Evolutionary conservation across 2,888 invertebrate species (phyloP), one percentile per base, ranked within the genome.

Genomic region (Lepidochrysops patricia): DNA sequence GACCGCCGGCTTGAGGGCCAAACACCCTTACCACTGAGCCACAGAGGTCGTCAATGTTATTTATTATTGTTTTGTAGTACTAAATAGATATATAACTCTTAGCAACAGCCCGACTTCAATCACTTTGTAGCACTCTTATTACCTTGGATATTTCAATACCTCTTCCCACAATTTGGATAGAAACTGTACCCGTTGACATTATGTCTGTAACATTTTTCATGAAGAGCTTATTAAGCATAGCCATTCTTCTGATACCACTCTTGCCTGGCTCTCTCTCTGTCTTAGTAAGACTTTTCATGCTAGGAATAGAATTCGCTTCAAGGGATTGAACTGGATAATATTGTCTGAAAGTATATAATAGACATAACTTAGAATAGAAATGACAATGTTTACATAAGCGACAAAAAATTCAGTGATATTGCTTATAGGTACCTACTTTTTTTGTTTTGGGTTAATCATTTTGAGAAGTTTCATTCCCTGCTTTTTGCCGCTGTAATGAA

Each of bases 121-220:
- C n/a, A n/a, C n/a, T n/a, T n/a, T n/a, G n/a, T n/a, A 60, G 35
- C 48, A 32, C 27, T 37, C 54, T 13, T n/a, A 64, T 64, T 63
- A 93, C 94, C 71, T 91, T 90, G n/a, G 93, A 92, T 64, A 96
- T 91, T 84, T 96, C 94, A 66, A 95, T 90, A 7, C 93, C 92
- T 66, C 90, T 87, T 6, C 94, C 94, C 12, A 93, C 68, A 63
- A 95, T 82, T 57, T 90, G 80, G 57, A 90, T 80, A 1, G 93
- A 82, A 29, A 91, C 84, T 67, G 93, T 92, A 1, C 95, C 94
- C 0, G 94, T 94, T 1, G 94, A 92, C 91, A 96, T 91, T 32
- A 95, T 79, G 75, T 95, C 96, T 0, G 95, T 94, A 6, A 96
- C 92, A 62, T 94, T 89, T 68, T 92, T 91, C 95, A 96, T 96